Evolutionary conservation across 2,797 vertebrate genomes (phyloP).

Genomic region (Geotria australis): DNA sequence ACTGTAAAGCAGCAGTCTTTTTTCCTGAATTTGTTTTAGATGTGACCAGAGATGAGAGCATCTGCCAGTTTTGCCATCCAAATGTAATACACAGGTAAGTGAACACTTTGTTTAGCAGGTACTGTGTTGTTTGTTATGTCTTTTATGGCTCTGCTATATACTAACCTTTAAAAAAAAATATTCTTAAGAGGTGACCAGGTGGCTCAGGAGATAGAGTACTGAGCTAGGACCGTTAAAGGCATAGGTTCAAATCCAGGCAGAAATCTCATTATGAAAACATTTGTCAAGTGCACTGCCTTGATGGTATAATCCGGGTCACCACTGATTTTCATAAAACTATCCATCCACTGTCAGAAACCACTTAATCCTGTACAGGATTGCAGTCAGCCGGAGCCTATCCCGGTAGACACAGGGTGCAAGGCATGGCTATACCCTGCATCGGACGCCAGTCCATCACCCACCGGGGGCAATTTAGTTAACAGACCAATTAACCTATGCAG

Average conservation of each 20-base stretch:
- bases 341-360: no score
- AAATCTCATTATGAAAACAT: neutral
- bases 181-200: neutral
- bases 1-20: constrained; percentile 48
- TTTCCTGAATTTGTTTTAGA: constrained; percentile 59
- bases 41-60: constrained; percentile 30
- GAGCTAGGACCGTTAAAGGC: no score
- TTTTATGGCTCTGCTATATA: neutral
- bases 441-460: no score
- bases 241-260: no score
- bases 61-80: constrained; percentile 40
- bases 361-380: no score
- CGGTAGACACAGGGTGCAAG: no score
- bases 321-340: no score
- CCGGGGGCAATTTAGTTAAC: no score
- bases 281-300: neutral
- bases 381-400: no score
- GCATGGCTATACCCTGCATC: no score
- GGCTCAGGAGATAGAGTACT: neutral
- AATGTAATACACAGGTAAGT: constrained; percentile 45
- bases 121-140: neutral
- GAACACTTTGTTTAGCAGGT: neutral
- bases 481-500: no score
- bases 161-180: neutral
- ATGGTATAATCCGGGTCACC: neutral